Evolutionary conservation across 2,113 vertebrate genomes (phyloP), one percentile per base, ranked within the genome.

Genomic region (Dolichotis patagonum): DNA sequence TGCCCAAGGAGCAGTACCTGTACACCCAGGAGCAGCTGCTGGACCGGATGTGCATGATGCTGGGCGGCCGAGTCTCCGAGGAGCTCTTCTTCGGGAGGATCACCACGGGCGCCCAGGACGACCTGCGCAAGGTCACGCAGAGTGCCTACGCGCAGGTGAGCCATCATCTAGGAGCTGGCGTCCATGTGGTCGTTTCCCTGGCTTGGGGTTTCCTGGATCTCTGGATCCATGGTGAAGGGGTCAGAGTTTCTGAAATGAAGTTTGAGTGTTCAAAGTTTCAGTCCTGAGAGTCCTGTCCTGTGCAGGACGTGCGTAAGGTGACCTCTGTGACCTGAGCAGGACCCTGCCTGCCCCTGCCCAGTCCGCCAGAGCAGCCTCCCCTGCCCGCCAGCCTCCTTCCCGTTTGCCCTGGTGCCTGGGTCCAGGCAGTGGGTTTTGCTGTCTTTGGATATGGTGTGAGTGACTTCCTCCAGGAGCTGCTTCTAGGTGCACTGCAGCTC

Each of bases 21-120:
- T 99, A 99, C 92, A 99, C 99, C 94, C 99, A 99, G 90, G 99
- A 99, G 98, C 99, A 99, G 98, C 99, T 99, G n/a, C 98, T 99
- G 97, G 99, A 99, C 98, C 98, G 99, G 65, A 99, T 99, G 99
- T 99, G 99, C 88, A 99, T 99, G 99, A 99, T 99, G 0, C 98
- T 99, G 90, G 99, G 99, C 1, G 99, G 99, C 0, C 99, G 99
- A 0, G 99, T 99, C 17, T 98, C 99, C 0, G 99, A 99, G 97
- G 99, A 99, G 97, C 99, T 99, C 98, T 99, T 99, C 98, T 99
- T 99, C 1, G 98, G 99, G 16, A 99, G 98, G 85, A 99, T 99
- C 95, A 99, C 99, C 82, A 99, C 99, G 0, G 99, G 99, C 5
- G 99, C 99, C 5, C 99, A 99, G 91, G 99, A 99, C 13, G 99